Base-by-base conservation (phyloP, 2,113 vertebrate species). In the Tragulus kanchil region DNA sequence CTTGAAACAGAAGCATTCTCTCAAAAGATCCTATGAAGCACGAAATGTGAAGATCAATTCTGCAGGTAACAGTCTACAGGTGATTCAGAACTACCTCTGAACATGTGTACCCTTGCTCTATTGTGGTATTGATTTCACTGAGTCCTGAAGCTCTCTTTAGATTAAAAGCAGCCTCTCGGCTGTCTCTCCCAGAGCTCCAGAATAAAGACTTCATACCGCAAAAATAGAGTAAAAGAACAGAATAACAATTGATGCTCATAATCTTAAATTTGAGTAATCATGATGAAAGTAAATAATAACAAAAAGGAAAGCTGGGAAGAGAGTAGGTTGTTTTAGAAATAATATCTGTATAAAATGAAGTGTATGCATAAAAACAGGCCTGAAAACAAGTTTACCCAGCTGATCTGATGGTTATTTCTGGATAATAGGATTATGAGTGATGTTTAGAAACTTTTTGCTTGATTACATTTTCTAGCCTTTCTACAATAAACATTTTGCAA, bases 231-330 rank as follows among this genome's bases (percentile, higher is more conserved):
- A 71, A 96, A 85, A 90, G 9, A 64, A 36, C 2, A 77, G 12
- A 82, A 85, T 8, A 88, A 75, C 52, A 82, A 78, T 4, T 83
- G 13, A 73, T 92, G 28, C 36, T 95, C 92, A 89, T 73, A 97
- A 82, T 26, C 56, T 3, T 78, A 13, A 67, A 8, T 65, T 84
- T 69, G 31, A 62, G 10, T 25, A 75, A 90, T 90, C 6, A 75
- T 16, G 19, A 84, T 69, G 36, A 81, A 21, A n/a, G n/a, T 78
- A 91, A 93, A 78, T 61, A 92, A 82, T 59, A 96, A 97, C 28
- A 87, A 79, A 5, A 92, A 88, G 28, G 11, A 50, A 90, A 87
- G 4, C 11, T 89, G 3, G 48, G 36, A 88, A 93, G 12, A 94
- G 6, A 56, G 7, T 75, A 90, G 77, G 36, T 6, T 93, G 13